phyloP scores from a whole-genome alignment of 30 jellyfish, hydroid and myxozoan species.

The Nemopilema nomurai region DNA sequence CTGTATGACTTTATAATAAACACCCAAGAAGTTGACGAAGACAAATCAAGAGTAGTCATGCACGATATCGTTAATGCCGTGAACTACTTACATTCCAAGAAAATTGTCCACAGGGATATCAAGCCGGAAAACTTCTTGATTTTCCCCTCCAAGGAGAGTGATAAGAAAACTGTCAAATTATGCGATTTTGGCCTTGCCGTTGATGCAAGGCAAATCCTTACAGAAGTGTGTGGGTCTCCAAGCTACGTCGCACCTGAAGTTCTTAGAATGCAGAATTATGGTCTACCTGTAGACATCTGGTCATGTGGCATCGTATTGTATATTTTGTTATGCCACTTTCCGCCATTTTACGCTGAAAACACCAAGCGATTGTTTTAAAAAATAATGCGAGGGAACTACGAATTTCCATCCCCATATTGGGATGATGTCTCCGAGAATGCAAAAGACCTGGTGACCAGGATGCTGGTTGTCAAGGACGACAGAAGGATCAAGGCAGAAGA shows the following conservation, averaged over 20 bases:
- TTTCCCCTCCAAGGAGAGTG: constrained; percentile 15
- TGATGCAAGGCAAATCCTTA: constrained; percentile 25
- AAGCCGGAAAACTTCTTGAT: constrained; percentile 80
- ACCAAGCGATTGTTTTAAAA: constrained; percentile 49
- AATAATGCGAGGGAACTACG: constrained; percentile 53
- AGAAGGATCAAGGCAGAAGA: constrained; percentile 61
- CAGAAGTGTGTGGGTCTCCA: constrained; percentile 89
- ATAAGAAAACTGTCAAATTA: constrained; percentile 34
- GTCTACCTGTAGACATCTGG: constrained; percentile 90
- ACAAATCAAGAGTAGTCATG: constrained; percentile 25
- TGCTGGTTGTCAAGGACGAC: constrained; percentile 59
- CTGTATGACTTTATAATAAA: constrained; percentile 62
- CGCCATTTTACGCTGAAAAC: constrained; percentile 77
- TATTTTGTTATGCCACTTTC: constrained; percentile 69
- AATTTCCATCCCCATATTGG: constrained; percentile 79
- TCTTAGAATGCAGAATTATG: constrained; percentile 63
- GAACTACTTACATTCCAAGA: constrained; percentile 52
- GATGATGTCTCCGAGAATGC: constrained; percentile 65
- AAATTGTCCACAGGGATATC: constrained; percentile 81
- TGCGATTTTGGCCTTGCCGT: constrained; percentile 89
- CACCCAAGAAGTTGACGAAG: constrained; percentile 36
- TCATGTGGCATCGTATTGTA: constrained; percentile 83
- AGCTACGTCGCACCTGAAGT: constrained; percentile 92
- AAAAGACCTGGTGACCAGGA: constrained; percentile 57
- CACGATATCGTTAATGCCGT: constrained; percentile 60